phyloP scores from a whole-genome alignment of 2,888 invertebrate genomes.

The Temnothorax unifasciatus region DNA sequence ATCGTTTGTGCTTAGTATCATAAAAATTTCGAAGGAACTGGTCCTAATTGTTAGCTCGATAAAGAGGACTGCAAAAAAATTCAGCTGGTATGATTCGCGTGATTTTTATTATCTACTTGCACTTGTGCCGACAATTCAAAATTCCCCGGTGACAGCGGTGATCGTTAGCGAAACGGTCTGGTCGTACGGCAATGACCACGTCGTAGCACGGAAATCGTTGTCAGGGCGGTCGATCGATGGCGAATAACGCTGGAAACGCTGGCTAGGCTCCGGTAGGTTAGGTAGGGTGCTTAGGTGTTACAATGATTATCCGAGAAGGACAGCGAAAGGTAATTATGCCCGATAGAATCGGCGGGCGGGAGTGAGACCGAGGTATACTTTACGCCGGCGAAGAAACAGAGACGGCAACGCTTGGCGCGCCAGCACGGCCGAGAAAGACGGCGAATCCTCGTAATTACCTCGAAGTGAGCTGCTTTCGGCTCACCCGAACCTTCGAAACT shows the following conservation, averaged over 20 bases:
- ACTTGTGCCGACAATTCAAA: constrained; percentile 69
- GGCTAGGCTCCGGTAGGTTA: constrained; percentile 82
- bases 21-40: background rate
- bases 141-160: constrained; percentile 71
- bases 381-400: constrained; percentile 79
- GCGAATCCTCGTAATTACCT: constrained; percentile 85
- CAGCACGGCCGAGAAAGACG: constrained; percentile 76
- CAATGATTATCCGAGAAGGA: constrained; percentile 86
- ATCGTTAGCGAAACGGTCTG: constrained; percentile 77
- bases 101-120: constrained; percentile 27
- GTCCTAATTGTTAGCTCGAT: background rate
- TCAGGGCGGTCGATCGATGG: constrained; percentile 82
- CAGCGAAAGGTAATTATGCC: constrained; percentile 86
- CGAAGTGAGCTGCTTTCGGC: constrained; percentile 85
- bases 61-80: background rate
- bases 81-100: background rate
- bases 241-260: constrained; percentile 83
- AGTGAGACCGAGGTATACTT: constrained; percentile 82
- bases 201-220: constrained; percentile 82
- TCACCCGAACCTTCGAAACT: constrained; percentile 85
- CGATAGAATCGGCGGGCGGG: constrained; percentile 83
- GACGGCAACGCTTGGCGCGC: constrained; percentile 67
- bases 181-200: constrained; percentile 76
- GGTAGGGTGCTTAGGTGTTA: constrained; percentile 86
- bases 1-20: background rate